These are phyloP conservation scores for Phyllotis vaccarum DNA, from an alignment of 2,797 vertebrate species.

Conservation along the genomic window DNA sequence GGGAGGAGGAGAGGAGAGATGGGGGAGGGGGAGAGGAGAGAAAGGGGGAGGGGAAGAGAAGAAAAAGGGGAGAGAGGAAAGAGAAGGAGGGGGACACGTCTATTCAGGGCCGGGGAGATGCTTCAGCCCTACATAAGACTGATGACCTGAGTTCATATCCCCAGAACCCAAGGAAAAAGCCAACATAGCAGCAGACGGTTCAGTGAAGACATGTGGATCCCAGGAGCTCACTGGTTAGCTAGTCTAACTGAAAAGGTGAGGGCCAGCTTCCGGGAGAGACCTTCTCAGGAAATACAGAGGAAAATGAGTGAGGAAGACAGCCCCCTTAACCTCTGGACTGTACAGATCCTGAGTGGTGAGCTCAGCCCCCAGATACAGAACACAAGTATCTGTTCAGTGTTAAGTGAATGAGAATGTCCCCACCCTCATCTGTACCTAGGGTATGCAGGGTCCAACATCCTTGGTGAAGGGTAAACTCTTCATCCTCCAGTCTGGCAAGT, in stretches of 20 bases:
- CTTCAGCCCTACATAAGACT: background rate
- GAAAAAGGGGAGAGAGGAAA: background rate
- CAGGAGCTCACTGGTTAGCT: background rate
- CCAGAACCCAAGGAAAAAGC: background rate
- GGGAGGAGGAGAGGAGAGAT: background rate
- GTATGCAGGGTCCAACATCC: background rate
- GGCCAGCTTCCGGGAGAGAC: background rate
- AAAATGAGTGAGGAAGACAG: background rate
- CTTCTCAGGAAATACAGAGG: background rate
- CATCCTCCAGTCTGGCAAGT: background rate
- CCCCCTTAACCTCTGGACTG: background rate
- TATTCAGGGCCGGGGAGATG: background rate
- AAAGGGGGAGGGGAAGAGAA: background rate
- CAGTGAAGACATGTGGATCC: background rate
- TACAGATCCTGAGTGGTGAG: background rate
- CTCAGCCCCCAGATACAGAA: background rate
- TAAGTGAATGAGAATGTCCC: background rate
- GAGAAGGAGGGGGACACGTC: background rate
- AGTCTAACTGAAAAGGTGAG: background rate
- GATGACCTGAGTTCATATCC: background rate
- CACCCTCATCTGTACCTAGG: background rate
- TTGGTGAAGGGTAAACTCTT: background rate
- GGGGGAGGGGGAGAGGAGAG: background rate
- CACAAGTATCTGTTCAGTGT: background rate
- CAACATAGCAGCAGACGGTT: background rate